Evolutionary conservation across 1,140 invertebrate species (phyloP).

Genomic region (Monomorium pharaonis): DNA sequence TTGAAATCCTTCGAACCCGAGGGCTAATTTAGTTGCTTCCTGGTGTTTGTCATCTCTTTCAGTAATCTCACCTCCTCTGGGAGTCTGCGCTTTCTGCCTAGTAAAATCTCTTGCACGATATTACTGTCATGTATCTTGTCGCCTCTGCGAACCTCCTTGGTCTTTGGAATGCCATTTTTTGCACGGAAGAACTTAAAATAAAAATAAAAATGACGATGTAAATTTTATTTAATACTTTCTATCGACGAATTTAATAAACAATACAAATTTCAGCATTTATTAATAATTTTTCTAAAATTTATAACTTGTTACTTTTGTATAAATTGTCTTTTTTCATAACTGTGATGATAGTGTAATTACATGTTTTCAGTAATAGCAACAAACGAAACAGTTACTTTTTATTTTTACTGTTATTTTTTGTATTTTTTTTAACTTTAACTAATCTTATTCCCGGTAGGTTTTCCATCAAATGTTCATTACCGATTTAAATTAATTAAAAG

Average conservation of each 20-base stretch:
- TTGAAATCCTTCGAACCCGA: constrained; percentile 62
- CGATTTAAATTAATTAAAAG: background rate
- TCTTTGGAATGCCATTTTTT: constrained; percentile 58
- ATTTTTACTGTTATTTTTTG: too few relatives aligned
- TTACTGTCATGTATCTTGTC: constrained; percentile 91
- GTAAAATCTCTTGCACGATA: constrained; percentile 89
- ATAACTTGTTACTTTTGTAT: too few relatives aligned
- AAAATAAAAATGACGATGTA: too few relatives aligned
- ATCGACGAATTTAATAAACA: too few relatives aligned
- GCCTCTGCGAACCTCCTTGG: constrained; percentile 81
- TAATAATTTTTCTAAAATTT: too few relatives aligned
- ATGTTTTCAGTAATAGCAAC: background rate
- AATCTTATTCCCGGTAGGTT: background rate
- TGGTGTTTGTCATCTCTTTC: constrained; percentile 71
- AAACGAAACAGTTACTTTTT: too few relatives aligned
- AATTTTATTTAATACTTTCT: too few relatives aligned
- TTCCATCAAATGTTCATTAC: background rate
- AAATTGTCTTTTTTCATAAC: too few relatives aligned
- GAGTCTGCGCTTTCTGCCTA: constrained; percentile 81
- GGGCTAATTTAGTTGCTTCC: constrained; percentile 62
- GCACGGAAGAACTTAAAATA: too few relatives aligned
- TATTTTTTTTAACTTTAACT: background rate
- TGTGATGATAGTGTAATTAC: too few relatives aligned
- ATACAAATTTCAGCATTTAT: too few relatives aligned
- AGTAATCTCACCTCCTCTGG: constrained; percentile 77